Conservation (phyloP, 2,888 invertebrate genomes). For the Acronicta alni region DNA sequence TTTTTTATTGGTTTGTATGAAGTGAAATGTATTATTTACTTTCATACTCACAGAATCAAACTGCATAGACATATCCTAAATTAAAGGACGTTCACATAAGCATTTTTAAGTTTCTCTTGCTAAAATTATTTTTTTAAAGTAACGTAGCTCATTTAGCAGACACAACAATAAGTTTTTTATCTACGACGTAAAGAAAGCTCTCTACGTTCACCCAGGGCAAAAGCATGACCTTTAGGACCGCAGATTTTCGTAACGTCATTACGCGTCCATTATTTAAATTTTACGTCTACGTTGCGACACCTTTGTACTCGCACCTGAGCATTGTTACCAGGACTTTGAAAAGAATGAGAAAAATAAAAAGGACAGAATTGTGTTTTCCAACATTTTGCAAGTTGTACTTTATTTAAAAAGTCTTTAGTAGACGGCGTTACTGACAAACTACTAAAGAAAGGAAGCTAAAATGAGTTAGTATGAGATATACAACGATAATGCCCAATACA, state of each 20-base stretch:
- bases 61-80: no score
- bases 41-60: no score
- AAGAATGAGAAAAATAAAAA: constrained; percentile 13
- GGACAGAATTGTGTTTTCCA: constrained; percentile 12
- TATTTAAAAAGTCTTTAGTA: constrained; percentile 3
- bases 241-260: constrained; percentile 44
- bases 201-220: not conserved
- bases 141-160: constrained; percentile 1
- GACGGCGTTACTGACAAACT: not conserved
- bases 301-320: constrained; percentile 16
- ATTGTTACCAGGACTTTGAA: constrained; percentile 32
- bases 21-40: no score
- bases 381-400: constrained; percentile 5
- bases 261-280: constrained; percentile 45
- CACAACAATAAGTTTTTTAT: constrained; percentile 1
- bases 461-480: not conserved
- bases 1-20: not conserved
- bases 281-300: constrained; percentile 38
- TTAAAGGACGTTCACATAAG: no score
- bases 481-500: no score
- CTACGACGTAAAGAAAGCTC: not conserved
- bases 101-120: not conserved
- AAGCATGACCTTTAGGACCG: constrained; percentile 5
- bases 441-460: not conserved
- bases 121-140: not conserved